Conservation (phyloP, 2,797 vertebrate genomes). For the Tragelaphus oryx region DNA sequence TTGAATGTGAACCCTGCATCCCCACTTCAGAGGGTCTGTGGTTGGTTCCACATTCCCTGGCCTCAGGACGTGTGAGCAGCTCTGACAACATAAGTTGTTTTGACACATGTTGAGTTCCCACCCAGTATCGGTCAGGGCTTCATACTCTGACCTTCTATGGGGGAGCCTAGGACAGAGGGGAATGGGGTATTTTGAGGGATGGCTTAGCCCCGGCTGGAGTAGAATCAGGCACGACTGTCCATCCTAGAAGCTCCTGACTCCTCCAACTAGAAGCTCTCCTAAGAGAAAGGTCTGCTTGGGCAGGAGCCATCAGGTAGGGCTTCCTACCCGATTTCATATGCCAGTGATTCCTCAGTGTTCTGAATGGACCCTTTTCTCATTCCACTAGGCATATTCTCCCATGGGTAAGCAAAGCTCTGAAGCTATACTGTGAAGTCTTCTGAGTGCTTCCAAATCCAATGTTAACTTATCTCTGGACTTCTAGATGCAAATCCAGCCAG, state of each 20-base stretch:
- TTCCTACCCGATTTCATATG: background rate
- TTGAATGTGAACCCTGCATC: background rate
- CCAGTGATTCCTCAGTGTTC: background rate
- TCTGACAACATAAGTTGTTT: background rate
- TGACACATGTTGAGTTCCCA: background rate
- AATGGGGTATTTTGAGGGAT: background rate
- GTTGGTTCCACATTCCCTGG: background rate
- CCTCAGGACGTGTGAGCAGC: background rate
- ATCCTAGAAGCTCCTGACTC: background rate
- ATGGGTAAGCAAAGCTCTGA: background rate
- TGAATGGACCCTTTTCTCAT: background rate
- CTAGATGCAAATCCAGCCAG: background rate
- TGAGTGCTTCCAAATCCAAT: background rate
- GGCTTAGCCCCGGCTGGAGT: background rate
- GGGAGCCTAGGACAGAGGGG: background rate
- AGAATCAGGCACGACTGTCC: background rate
- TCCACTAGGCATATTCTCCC: background rate
- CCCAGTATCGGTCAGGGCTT: background rate
- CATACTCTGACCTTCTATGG: background rate
- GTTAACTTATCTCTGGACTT: slow-evolving; percentile 2
- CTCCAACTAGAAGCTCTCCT: background rate
- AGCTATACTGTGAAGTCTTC: background rate
- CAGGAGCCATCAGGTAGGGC: background rate
- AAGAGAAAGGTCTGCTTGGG: background rate
- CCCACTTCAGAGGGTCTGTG: background rate